Conservation (phyloP, 2,113 vertebrate genomes). For the Callipepla squamata region DNA sequence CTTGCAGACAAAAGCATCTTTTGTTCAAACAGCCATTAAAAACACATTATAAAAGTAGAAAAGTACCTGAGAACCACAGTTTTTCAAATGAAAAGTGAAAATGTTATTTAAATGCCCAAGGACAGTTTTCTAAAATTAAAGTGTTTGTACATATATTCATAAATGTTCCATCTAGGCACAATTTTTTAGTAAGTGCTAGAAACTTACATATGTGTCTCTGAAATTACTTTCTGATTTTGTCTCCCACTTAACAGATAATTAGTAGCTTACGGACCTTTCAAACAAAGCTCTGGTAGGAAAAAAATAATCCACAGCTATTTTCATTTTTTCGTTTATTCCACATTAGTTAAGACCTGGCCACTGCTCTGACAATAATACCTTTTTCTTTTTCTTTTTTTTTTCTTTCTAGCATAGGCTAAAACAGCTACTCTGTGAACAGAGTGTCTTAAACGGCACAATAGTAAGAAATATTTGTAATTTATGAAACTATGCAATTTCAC, state of each 20-base stretch:
- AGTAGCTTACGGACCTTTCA: neutral
- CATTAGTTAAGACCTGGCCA: neutral
- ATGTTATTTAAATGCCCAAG: neutral
- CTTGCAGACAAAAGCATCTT: neutral
- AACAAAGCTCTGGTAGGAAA: neutral
- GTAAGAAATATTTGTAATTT: neutral
- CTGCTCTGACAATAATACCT: neutral
- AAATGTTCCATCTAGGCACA: neutral
- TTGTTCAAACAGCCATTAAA: neutral
- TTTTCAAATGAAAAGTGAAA: neutral
- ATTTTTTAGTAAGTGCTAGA: neutral
- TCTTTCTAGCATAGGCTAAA: neutral
- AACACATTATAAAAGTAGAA: neutral
- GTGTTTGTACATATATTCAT: neutral
- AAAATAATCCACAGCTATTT: neutral
- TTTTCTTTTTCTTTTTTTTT: neutral
- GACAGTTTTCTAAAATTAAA: neutral
- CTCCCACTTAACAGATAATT: neutral
- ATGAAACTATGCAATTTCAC: neutral
- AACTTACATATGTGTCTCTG: neutral
- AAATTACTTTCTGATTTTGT: neutral
- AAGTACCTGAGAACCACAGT: rapidly evolving
- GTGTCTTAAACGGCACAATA: neutral
- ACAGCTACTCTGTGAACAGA: neutral
- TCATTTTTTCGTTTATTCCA: neutral